Evolutionary conservation across 2,888 invertebrate genomes (phyloP), one percentile per base, ranked within the genome.

Genomic region (Deroplatys truncata): DNA sequence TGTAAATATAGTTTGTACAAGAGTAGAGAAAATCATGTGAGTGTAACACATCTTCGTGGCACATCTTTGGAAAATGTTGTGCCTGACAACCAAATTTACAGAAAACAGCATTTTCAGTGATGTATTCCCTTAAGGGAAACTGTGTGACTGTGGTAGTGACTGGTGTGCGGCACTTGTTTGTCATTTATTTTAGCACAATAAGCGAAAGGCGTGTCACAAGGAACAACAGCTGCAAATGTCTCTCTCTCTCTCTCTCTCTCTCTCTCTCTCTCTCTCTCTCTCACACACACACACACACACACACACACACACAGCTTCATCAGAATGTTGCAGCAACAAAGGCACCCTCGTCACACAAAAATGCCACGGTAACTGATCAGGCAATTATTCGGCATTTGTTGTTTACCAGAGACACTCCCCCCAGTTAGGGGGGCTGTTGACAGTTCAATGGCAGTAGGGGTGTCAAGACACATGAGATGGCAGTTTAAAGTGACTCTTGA

Each of bases 371-470:
- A 88, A 90, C 85, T 85, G 88, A 90, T 90, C 89, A 85, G 88
- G 88, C 89, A 90, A 90, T 90, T 90, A 90, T 85, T 90, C 31
- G 89, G 85, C 88, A 85, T 85, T 90, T 90, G 89, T 90, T 83
- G 84, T n/a, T 43, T 82, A 72, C 88, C 49, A 88, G 83, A 29
- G 88, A 25, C 84, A 28, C 84, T 25, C 84, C 88, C 88, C 84
- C 43, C 84, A 10, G 43, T 82, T 29, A 29, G 43, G 31, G 43
- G 35, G 88, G 4, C 29, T 28, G 82, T 88, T 72, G 72, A 72
- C 35, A 88, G 88, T 31, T 35, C 29, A 88, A 25, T 72, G 56
- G 20, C 43, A 43, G 43, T 72, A 72, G 56, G 56, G 29, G 35
- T 85, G 49, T 85, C 85, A 85, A 85, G n/a, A 29, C 16, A 29